phyloP scores from a whole-genome alignment of 2,113 vertebrate genomes.

The Notothenia coriiceps region DNA sequence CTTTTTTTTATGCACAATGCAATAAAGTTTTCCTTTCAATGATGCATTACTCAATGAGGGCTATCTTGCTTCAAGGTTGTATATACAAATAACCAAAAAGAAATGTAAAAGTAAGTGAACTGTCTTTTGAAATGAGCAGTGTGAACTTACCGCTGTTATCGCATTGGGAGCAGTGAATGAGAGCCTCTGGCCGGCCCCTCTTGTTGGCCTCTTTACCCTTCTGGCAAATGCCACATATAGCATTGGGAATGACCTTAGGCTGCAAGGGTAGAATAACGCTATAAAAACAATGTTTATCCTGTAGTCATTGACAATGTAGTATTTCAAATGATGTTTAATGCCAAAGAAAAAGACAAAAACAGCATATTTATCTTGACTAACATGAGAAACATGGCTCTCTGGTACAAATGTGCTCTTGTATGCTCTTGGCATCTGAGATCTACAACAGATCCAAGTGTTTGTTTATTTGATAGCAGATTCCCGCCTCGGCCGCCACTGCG shows the following conservation, averaged over 20 bases:
- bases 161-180: constrained; percentile 99
- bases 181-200: constrained; percentile 95
- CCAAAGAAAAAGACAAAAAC: neutral
- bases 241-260: constrained; percentile 99
- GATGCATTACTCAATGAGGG: neutral
- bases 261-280: constrained; percentile 99
- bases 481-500: too few species aligned
- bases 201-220: constrained; percentile 99
- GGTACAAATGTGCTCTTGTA: neutral
- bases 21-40: neutral
- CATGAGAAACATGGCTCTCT: too few species aligned
- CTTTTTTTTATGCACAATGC: constrained; percentile 6
- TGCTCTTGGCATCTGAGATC: neutral
- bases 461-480: neutral
- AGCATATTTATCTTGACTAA: neutral
- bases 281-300: constrained; percentile 87
- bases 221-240: constrained; percentile 99
- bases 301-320: constrained; percentile 60
- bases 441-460: neutral
- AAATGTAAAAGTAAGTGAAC: constrained; percentile 1
- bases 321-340: constrained; percentile 22
- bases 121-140: constrained; percentile 29
- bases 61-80: neutral
- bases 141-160: constrained; percentile 96
- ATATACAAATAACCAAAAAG: neutral